Evolutionary conservation across 2,797 vertebrate genomes (phyloP), one percentile per base, ranked within the genome.

Genomic region (Siniperca scherzeri): DNA sequence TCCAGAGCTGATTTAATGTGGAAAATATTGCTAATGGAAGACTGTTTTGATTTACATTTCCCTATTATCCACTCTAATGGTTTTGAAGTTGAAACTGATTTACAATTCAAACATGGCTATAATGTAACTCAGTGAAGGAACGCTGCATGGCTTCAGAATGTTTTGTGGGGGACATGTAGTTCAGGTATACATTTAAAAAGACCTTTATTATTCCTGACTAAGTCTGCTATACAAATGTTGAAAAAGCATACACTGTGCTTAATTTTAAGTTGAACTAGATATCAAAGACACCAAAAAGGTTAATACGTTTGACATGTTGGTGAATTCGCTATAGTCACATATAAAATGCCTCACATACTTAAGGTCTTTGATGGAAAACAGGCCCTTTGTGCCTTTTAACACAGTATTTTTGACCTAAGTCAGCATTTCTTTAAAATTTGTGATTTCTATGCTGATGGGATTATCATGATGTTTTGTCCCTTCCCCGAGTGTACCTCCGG

Each of bases 1-100:
- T 27, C 22, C 17, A 64, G 61, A 53, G n/a, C 62, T 65, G 14
- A 81, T 84, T 74, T 70, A 87, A 80, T 80, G 64, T 52, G 70
- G 60, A 80, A 80, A 85, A 87, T 66, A 64, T 67, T 68, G n/a
- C 61, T 80, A 84, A 86, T 74, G 80, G 70, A 60, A 60, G 64
- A 44, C 25, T 68, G 13, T 66, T 67, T 74, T 66, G 33, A 74
- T 78, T 81, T 50, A 11, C 40, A 40, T 38, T 80, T 48, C 27
- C 19, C 36, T 40, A 53, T 68, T 33, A 77, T 73, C 50, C 27
- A 61, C 67, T 57, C 19, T 72, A 79, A 82, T 75, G 21, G 52
- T 74, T 82, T 88, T 77, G 57, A 77, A 57, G 44, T 27, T 78
- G 38, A 76, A 59, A 48, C 60, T 52, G 57, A 84, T 89, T 81